Evolutionary conservation across 2,797 vertebrate species (phyloP), one percentile per base, ranked within the genome.

Genomic region (Mallotus villosus): DNA sequence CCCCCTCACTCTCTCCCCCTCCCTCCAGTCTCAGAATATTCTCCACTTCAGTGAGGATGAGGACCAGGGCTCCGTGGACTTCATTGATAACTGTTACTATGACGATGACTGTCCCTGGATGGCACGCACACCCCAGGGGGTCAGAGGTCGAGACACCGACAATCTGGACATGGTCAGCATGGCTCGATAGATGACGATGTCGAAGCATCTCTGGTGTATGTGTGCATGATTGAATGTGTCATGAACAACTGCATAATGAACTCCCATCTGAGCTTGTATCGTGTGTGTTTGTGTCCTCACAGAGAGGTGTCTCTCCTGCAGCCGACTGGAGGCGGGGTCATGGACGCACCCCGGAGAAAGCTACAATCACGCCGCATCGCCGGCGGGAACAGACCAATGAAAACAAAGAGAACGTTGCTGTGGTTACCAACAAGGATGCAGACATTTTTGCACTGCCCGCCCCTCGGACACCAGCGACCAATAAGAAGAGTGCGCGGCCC

Each of bases 321-420:
- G 79, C 64, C 21, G 82, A 90, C 67, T 91, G 80, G 73, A 84
- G 70, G 72, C 68, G 4, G 17, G 74, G 16, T n/a, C 79, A 78
- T 1, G 87, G 71, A 51, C 82, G 80, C 1, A 81, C 77, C 22
- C 78, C 86, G 7, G 78, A 88, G 62, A 84, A 81, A 49, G 85
- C 80, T 2, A 80, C 76, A 65, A 63, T 72, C 0, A 62, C 78
- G 0, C 29, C 78, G 2, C 78, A 68, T n/a, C 78, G 79, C 25
- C 78, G n/a, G 68, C 85, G 79, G 66, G 88, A 87, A 59, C 83
- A 77, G 24, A 83, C 85, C 72, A 73, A 34, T 41, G 90, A 94
- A 83, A 93, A 96, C 90, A 95, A 97, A 91, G 95, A 97, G 78
- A 96, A 98, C 71, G 25, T 90, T 24, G 78, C 78, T 3, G 75